Evolutionary conservation across 2,888 invertebrate species (phyloP).

Genomic region (Eristalis pertinax): DNA sequence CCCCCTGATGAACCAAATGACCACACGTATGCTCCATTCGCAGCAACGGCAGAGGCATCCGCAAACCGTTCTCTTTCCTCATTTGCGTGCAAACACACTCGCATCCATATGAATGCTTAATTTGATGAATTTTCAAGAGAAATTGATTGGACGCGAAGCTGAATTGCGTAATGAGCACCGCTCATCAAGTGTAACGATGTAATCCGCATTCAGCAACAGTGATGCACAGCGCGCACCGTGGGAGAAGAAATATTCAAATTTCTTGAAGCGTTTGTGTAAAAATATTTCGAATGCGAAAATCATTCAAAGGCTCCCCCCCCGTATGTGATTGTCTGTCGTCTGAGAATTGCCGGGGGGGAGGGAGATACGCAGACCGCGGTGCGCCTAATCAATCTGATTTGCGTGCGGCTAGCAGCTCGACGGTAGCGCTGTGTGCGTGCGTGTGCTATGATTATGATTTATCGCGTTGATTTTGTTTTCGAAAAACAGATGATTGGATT

Average conservation of each 20-base stretch:
- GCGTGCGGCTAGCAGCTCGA: slow-evolving; percentile 10
- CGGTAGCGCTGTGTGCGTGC: neutral
- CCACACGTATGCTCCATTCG: neutral
- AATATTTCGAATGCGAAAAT: neutral
- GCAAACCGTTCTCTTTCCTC: neutral
- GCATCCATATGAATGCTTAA: neutral
- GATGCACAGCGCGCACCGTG: neutral
- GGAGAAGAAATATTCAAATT: slow-evolving; percentile 12
- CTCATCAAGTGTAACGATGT: slow-evolving; percentile 19
- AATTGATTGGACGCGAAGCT: slow-evolving; percentile 13
- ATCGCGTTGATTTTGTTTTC: slow-evolving; percentile 3
- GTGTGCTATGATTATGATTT: slow-evolving; percentile 11
- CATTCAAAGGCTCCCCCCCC: too few species aligned
- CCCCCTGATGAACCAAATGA: neutral
- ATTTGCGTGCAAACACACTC: neutral
- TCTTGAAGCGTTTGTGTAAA: neutral
- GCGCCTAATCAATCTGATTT: slow-evolving; percentile 33
- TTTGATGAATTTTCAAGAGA: neutral
- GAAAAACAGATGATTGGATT: slow-evolving; percentile 20
- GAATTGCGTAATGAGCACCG: slow-evolving; percentile 11
- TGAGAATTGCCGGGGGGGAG: neutral
- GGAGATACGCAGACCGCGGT: neutral
- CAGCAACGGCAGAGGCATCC: neutral
- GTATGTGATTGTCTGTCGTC: neutral
- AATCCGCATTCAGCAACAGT: neutral